phyloP scores from a whole-genome alignment of 37 sponge, comb jelly and placozoan species.

The Cliona cf. orientalis region DNA sequence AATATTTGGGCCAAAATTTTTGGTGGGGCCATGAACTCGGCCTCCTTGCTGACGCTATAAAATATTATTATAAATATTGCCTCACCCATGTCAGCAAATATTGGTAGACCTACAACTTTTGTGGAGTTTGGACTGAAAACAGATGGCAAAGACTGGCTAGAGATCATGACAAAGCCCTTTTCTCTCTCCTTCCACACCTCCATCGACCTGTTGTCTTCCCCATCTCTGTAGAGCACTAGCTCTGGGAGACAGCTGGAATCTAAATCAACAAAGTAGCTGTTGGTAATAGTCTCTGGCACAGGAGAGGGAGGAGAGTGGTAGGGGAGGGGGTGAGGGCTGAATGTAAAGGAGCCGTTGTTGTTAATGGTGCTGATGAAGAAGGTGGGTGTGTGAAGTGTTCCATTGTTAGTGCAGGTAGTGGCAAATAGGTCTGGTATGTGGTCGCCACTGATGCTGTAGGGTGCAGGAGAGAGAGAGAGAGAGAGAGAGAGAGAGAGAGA shows the following conservation, averaged over 20 bases:
- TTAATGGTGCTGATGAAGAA: conserved; percentile 21
- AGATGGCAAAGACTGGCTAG: no score
- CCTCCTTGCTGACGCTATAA: no score
- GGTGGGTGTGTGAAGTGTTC: no score
- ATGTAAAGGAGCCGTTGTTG: neutral
- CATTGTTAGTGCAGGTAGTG: conserved; percentile 24
- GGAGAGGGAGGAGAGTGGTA: neutral
- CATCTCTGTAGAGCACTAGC: neutral
- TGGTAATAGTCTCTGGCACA: neutral
- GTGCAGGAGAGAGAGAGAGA: neutral
- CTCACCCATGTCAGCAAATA: conserved; percentile 30
- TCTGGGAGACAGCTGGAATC: conserved; percentile 47
- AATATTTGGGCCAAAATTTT: no score
- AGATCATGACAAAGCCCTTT: neutral
- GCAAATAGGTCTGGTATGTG: conserved; percentile 50
- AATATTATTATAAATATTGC: no score
- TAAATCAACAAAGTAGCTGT: conserved; percentile 45
- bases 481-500: neutral
- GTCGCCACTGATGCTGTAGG: conserved; percentile 62
- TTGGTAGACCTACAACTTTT: neutral
- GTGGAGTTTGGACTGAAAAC: no score
- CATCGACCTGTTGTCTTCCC: neutral
- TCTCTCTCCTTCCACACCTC: conserved; percentile 5
- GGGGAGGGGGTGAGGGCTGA: neutral
- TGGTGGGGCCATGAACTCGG: no score